Percentiles rank a stretch among this genome's conserved stretches.
Conservation (phyloP, 2,888 invertebrate species). For the Noctua comes region DNA sequence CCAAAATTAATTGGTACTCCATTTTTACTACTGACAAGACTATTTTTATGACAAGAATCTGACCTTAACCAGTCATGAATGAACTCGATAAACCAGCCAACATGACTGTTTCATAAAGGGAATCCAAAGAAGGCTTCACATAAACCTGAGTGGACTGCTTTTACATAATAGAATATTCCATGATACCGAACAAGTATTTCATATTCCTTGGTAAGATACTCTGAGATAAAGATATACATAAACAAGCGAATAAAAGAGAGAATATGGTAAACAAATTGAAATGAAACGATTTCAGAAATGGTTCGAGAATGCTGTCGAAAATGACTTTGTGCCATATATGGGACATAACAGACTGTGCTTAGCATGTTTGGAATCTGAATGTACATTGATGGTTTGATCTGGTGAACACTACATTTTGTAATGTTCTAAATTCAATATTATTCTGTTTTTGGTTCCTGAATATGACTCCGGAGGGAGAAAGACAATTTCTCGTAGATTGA, state of each 20-base stretch:
- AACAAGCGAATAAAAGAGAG: conserved; percentile 65
- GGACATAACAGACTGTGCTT: conserved; percentile 70
- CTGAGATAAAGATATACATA: conserved; percentile 54
- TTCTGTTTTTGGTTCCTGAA: background rate
- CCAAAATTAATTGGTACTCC: background rate
- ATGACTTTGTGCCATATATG: conserved; percentile 71
- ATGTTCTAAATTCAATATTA: background rate
- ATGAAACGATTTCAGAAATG: conserved; percentile 67
- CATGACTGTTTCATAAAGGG: conserved; percentile 27
- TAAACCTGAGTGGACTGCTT: conserved; percentile 31
- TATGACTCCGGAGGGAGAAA: background rate
- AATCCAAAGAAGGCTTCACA: conserved; percentile 30
- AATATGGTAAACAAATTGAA: conserved; percentile 68
- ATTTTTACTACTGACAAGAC: background rate
- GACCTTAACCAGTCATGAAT: background rate
- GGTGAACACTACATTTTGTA: conserved; percentile 4
- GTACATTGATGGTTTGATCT: conserved; percentile 50
- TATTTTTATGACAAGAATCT: background rate
- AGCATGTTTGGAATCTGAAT: conserved; percentile 61
- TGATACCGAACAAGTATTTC: conserved; percentile 34
- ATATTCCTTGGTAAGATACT: conserved; percentile 36
- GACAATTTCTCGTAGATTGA: no score
- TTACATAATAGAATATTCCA: conserved; percentile 50
- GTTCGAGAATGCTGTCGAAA: conserved; percentile 68
- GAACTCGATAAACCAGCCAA: conserved; percentile 14